These are phyloP conservation scores for Rhopilema esculentum DNA, from an alignment of 30 jellyfish, hydroid and myxozoan genomes.

Conservation along the genomic window DNA sequence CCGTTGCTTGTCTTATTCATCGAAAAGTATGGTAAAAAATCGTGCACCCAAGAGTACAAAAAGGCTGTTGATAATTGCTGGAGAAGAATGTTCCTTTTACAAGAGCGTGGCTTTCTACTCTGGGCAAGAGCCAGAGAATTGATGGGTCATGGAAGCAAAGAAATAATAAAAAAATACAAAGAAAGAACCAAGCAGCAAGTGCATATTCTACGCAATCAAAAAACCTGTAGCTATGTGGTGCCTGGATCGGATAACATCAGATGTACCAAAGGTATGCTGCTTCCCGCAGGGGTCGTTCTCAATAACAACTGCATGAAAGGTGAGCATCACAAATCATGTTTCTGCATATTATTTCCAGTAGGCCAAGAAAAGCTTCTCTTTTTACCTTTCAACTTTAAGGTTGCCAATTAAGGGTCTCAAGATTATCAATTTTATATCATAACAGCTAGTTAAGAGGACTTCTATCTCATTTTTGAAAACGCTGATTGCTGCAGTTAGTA, in stretches of 20 bases:
- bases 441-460: too few species aligned
- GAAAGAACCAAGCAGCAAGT: neutral
- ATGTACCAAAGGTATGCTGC: constrained; percentile 15
- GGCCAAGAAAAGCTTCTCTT: too few species aligned
- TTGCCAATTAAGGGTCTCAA: too few species aligned
- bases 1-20: constrained; percentile 32
- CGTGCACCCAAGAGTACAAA: constrained; percentile 42
- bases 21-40: constrained; percentile 17
- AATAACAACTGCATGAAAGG: too few species aligned
- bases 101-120: constrained; percentile 38
- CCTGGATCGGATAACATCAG: constrained; percentile 5
- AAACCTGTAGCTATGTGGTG: constrained; percentile 14
- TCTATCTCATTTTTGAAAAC: too few species aligned
- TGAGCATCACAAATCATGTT: too few species aligned
- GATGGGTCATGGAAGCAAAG: neutral
- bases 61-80: constrained; percentile 33
- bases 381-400: too few species aligned
- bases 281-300: constrained; percentile 21
- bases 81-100: constrained; percentile 30
- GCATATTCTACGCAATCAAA: neutral
- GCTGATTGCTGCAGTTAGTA: too few species aligned
- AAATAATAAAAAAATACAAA: neutral
- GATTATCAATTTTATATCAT: too few species aligned
- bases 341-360: too few species aligned
- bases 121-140: constrained; percentile 66